phyloP scores from a whole-genome alignment of 2,888 invertebrate genomes.

The Ochropacha duplaris region DNA sequence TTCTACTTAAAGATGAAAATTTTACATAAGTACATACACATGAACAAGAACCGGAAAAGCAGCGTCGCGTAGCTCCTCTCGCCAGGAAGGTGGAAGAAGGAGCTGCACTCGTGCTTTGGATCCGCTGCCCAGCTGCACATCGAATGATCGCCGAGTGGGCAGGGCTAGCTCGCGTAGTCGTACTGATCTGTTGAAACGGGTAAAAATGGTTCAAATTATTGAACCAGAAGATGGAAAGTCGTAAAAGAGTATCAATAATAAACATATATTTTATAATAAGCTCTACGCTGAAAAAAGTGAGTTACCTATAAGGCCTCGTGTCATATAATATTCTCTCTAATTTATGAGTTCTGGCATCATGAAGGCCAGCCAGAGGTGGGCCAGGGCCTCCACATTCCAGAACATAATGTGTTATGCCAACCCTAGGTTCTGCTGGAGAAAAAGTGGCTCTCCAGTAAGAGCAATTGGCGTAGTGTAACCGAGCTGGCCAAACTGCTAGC shows the following conservation, averaged over 20 bases:
- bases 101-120: slow-evolving; percentile 94
- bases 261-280: no score
- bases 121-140: slow-evolving; percentile 93
- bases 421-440: slow-evolving; percentile 76
- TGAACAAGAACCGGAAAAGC: slow-evolving; percentile 95
- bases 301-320: slow-evolving; percentile 85
- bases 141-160: slow-evolving; percentile 91
- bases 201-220: neutral
- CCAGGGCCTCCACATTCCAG: slow-evolving; percentile 96
- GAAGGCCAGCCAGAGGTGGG: slow-evolving; percentile 91
- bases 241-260: neutral
- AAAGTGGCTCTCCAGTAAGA: slow-evolving; percentile 92
- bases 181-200: slow-evolving; percentile 75
- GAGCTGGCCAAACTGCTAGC: slow-evolving; percentile 90
- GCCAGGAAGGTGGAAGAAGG: slow-evolving; percentile 93
- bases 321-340: slow-evolving; percentile 90
- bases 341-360: slow-evolving; percentile 89
- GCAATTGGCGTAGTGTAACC: slow-evolving; percentile 92
- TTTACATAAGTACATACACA: slow-evolving; percentile 83
- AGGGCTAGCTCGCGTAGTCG: slow-evolving; percentile 90
- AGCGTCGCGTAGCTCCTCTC: slow-evolving; percentile 92
- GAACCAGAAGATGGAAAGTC: neutral
- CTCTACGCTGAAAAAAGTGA: neutral
- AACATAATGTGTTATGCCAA: slow-evolving; percentile 86
- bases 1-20: no score